Conservation (phyloP, 2,113 vertebrate genomes). For the Rattus norvegicus region DNA sequence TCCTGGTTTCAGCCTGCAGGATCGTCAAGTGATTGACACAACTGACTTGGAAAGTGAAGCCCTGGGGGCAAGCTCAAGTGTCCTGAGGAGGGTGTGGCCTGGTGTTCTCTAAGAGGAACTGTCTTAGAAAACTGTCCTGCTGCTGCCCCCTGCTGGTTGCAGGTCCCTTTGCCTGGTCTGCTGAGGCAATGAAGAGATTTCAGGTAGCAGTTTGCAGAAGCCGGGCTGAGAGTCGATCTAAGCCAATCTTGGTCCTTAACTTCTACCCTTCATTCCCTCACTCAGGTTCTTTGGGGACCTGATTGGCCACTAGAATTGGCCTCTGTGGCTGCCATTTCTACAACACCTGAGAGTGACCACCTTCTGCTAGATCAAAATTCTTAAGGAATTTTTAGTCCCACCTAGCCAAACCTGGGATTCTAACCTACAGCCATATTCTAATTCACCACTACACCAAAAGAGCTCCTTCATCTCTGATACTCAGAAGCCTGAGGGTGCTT, state of each 20-base stretch:
- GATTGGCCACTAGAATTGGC: not conserved
- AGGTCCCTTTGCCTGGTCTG: not conserved
- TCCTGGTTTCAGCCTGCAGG: not conserved
- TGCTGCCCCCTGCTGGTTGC: not conserved
- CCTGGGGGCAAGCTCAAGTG: not conserved
- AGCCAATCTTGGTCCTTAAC: conserved; percentile 7
- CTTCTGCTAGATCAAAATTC: conserved; percentile 11
- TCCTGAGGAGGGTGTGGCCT: not conserved
- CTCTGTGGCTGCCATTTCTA: not conserved
- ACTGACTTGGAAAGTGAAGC: not conserved
- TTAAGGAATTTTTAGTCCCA: not conserved
- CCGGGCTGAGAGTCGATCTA: not conserved
- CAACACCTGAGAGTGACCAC: not conserved
- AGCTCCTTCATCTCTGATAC: not conserved
- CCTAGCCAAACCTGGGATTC: not conserved
- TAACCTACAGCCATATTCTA: not conserved
- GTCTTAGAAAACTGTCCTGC: not conserved
- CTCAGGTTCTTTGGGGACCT: not conserved
- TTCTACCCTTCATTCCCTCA: not conserved
- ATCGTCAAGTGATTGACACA: not conserved
- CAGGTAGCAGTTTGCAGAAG: not conserved
- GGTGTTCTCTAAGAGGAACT: not conserved
- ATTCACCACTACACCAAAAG: not conserved
- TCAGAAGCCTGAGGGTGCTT: not conserved
- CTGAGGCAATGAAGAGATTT: not conserved